Evolutionary conservation across 2,797 vertebrate genomes (phyloP).

Genomic region (Premnoplex brunnescens): DNA sequence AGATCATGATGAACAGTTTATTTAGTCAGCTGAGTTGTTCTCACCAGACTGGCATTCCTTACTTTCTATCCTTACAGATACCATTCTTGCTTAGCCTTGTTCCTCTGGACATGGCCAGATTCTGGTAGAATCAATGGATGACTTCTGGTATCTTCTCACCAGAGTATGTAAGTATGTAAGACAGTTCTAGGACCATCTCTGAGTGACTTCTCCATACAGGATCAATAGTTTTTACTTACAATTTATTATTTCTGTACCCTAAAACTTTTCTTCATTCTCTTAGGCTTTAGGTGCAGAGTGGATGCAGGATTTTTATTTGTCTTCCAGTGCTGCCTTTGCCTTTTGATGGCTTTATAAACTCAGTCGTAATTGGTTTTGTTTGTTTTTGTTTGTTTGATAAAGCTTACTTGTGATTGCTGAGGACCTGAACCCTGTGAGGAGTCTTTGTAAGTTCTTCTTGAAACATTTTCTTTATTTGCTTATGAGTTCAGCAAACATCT

Average conservation of each 20-base stretch:
- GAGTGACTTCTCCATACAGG: neutral
- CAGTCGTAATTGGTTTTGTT: neutral
- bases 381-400: neutral
- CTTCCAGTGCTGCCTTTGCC: neutral
- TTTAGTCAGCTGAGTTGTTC: neutral
- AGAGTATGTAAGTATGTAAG: neutral
- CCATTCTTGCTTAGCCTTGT: neutral
- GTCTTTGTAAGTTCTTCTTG: neutral
- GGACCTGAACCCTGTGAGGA: neutral
- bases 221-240: neutral
- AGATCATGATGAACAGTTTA: neutral
- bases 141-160: neutral
- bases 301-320: neutral
- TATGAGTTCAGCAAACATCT: neutral
- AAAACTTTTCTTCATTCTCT: neutral
- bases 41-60: rapidly evolving
- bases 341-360: neutral
- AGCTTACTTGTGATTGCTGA: neutral
- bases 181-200: neutral
- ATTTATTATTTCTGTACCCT: neutral
- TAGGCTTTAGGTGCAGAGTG: neutral
- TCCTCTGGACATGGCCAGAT: neutral
- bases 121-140: neutral
- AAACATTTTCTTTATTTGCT: neutral
- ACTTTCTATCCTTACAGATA: neutral